Evolutionary conservation across 2,797 vertebrate species (phyloP).

Genomic region (Eidolon dupreanum): DNA sequence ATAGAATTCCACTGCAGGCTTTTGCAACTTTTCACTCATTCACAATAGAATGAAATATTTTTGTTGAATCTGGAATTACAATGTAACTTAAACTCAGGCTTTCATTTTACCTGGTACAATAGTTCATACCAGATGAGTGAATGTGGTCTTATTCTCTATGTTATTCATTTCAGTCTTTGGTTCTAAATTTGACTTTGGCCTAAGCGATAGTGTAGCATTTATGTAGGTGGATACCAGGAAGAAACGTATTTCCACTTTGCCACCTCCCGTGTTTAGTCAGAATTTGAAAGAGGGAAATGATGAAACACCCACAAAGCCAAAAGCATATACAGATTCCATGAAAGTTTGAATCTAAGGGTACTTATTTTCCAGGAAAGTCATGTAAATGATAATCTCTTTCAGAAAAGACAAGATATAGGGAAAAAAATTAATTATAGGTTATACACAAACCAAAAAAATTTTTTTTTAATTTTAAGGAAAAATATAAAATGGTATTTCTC

Average conservation of each 20-base stretch:
- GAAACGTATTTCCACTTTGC: not conserved
- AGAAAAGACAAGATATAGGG: not conserved
- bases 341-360: too few species aligned
- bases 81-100: not conserved
- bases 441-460: not conserved
- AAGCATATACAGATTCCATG: not conserved
- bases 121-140: not conserved
- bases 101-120: not conserved
- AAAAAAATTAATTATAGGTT: not conserved
- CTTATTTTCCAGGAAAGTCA: not conserved
- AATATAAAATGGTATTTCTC: not conserved
- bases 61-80: slow-evolving; percentile 14
- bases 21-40: slow-evolving; percentile 32
- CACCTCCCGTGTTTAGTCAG: not conserved
- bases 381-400: not conserved
- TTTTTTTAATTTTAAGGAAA: not conserved
- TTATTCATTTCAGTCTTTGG: not conserved
- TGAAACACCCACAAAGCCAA: not conserved
- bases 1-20: slow-evolving; percentile 20
- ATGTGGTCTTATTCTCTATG: not conserved
- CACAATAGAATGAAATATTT: slow-evolving; percentile 26
- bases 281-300: not conserved
- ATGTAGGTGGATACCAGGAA: not conserved
- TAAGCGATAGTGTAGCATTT: not conserved
- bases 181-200: not conserved